These are phyloP conservation scores for Hyperopisus bebe DNA, from an alignment of 2,113 vertebrate genomes.

Conservation along the genomic window DNA sequence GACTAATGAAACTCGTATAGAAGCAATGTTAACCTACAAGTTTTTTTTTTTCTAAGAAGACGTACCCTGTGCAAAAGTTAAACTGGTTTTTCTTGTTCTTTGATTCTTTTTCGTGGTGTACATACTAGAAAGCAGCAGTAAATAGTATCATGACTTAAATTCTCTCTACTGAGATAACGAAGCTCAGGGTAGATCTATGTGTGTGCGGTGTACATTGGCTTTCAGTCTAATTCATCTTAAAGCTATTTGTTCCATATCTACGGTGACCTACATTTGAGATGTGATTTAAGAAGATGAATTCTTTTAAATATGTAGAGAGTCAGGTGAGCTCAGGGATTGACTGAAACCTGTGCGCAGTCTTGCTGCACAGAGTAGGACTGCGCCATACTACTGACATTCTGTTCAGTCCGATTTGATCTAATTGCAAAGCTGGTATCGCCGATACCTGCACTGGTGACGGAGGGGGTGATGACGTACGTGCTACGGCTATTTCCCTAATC, in stretches of 20 bases:
- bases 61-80: background rate
- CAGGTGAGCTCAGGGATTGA: background rate
- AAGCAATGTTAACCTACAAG: background rate
- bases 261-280: background rate
- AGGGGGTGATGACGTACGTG: background rate
- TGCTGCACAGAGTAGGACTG: background rate
- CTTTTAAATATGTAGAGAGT: background rate
- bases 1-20: background rate
- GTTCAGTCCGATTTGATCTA: background rate
- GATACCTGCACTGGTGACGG: background rate
- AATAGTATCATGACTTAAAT: background rate
- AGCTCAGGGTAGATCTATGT: background rate
- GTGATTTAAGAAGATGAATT: background rate
- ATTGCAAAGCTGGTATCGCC: background rate
- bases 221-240: background rate
- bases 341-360: background rate
- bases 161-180: background rate
- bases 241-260: background rate
- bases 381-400: background rate
- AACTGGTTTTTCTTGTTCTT: slow-evolving; percentile 18
- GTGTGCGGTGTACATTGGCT: background rate
- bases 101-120: background rate
- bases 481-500: background rate
- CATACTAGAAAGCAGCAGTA: background rate
- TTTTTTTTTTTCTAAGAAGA: background rate